phyloP scores from a whole-genome alignment of 1,140 invertebrate genomes.

The Pseudomyrmex flavicornis region DNA sequence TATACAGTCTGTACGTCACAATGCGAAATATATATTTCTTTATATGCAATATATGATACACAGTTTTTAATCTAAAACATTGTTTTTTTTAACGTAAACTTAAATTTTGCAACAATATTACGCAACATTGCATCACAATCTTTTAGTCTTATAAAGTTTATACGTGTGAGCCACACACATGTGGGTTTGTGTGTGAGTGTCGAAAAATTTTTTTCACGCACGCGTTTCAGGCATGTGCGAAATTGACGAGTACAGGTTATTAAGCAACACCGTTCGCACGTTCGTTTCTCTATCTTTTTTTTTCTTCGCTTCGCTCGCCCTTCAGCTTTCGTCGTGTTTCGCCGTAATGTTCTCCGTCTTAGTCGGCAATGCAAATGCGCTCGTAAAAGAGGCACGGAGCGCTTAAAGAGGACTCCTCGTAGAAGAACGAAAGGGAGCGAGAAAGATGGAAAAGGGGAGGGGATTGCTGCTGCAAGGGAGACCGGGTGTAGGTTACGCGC shows the following conservation, averaged over 20 bases:
- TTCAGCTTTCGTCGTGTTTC: conserved; percentile 55
- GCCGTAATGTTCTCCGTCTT: conserved; percentile 51
- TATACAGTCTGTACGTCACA: not conserved
- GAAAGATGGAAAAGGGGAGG: conserved; percentile 40
- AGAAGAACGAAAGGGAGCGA: conserved; percentile 64
- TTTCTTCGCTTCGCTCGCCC: conserved; percentile 48
- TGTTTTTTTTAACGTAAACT: not conserved
- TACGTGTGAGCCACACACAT: not conserved
- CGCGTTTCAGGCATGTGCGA: conserved; percentile 48
- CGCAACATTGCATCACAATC: not conserved
- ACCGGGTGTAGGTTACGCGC: conserved; percentile 55
- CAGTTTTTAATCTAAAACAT: no score
- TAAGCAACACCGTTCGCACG: conserved; percentile 81
- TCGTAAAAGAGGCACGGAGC: conserved; percentile 74
- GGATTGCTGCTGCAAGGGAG: conserved; percentile 31
- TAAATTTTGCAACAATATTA: conserved; percentile 2
- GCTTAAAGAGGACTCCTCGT: conserved; percentile 53
- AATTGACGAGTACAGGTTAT: conserved; percentile 76
- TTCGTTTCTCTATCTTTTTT: conserved; percentile 62
- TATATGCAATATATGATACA: not conserved
- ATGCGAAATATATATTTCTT: not conserved
- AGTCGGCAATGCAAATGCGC: conserved; percentile 75
- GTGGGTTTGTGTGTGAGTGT: not conserved
- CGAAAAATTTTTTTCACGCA: conserved; percentile 43
- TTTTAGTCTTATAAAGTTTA: conserved; percentile 31